Evolutionary conservation across 2,113 vertebrate genomes (phyloP).

Genomic region (Tor tambroides): DNA sequence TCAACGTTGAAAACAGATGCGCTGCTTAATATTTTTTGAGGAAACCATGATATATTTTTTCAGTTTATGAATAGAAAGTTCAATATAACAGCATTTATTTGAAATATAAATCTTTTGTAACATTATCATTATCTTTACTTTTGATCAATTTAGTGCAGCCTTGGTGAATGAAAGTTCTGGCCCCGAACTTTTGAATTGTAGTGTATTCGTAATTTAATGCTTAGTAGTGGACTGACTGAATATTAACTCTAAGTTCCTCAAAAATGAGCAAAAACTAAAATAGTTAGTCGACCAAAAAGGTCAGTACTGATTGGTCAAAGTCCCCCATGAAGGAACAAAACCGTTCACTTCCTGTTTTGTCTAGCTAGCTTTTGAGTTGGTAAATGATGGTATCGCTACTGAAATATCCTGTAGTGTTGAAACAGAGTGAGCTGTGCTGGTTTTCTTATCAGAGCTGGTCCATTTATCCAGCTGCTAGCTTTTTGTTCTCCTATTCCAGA

Average conservation of each 20-base stretch:
- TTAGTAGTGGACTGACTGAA: neutral
- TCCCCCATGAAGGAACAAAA: neutral
- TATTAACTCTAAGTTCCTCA: neutral
- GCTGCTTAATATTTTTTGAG: neutral
- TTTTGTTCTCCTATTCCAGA: slow-evolving; percentile 45
- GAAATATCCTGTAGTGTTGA: slow-evolving; percentile 36
- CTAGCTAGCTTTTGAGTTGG: neutral
- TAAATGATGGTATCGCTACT: slow-evolving; percentile 6
- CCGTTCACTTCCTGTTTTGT: slow-evolving; percentile 52
- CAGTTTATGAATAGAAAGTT: neutral
- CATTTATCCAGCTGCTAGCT: slow-evolving; percentile 29
- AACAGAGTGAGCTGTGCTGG: neutral
- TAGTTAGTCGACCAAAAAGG: neutral
- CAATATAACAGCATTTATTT: neutral
- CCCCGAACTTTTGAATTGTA: neutral
- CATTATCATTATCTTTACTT: neutral
- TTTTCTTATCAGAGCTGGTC: slow-evolving; percentile 46
- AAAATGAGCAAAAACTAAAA: neutral
- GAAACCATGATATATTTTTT: neutral
- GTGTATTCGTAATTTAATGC: neutral
- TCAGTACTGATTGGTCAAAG: neutral
- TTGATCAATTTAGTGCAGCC: neutral
- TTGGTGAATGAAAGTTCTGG: neutral
- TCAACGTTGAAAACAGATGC: neutral
- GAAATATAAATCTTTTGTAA: neutral